Evolutionary conservation across 2,113 vertebrate genomes (phyloP).

Genomic region (Campylomormyrus numenius): DNA sequence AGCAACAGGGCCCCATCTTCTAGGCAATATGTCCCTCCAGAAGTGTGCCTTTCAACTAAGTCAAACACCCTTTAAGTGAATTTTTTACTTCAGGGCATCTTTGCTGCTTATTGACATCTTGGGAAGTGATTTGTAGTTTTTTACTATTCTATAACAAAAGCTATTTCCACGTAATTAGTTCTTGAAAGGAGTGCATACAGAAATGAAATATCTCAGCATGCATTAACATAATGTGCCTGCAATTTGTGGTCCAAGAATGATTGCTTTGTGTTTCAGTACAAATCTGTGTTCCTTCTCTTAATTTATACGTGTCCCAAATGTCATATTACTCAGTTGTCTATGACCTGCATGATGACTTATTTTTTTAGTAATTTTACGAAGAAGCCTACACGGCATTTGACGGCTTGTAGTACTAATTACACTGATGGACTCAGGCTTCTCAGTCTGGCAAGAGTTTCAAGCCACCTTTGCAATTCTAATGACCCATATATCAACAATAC

Average conservation of each 20-base stretch:
- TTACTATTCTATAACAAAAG: not conserved
- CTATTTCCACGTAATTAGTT: constrained; percentile 4
- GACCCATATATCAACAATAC: constrained; percentile 22
- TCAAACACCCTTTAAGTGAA: not conserved
- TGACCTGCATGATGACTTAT: constrained; percentile 24
- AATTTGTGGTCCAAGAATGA: not conserved
- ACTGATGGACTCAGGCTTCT: constrained; percentile 33
- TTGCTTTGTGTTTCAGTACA: not conserved
- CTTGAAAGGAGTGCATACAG: not conserved
- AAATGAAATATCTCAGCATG: constrained; percentile 3
- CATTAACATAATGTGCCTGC: not conserved
- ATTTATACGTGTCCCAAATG: not conserved
- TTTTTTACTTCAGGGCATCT: not conserved
- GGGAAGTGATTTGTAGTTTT: not conserved
- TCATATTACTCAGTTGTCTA: constrained; percentile 26
- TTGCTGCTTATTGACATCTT: not conserved
- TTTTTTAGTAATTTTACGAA: constrained; percentile 34
- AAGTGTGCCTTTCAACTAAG: not conserved
- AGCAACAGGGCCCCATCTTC: not conserved
- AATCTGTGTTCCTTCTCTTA: not conserved
- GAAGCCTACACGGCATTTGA: constrained; percentile 23
- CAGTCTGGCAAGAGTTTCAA: constrained; percentile 5
- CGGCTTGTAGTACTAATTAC: constrained; percentile 35
- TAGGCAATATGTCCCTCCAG: not conserved
- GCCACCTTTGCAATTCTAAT: constrained; percentile 43